Percentiles rank a stretch among this genome's conserved stretches.
These are phyloP conservation scores for Meloidogyne floridensis DNA, from an alignment of 1,140 invertebrate species.

Conservation along the genomic window DNA sequence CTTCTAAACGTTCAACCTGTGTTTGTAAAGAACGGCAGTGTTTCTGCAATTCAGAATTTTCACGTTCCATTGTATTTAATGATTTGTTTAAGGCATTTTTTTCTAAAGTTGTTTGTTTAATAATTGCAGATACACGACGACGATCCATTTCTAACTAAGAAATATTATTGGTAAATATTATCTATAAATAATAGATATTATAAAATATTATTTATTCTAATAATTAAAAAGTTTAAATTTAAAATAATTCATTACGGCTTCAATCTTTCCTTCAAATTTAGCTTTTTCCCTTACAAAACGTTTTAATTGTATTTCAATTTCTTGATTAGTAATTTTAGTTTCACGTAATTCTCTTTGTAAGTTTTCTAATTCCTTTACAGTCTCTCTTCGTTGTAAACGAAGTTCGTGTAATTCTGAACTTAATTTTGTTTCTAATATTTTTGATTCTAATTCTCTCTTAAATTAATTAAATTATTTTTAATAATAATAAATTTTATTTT, in stretches of 20 bases:
- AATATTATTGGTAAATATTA: too few relatives aligned
- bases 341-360: conserved; percentile 9
- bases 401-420: conserved; percentile 16
- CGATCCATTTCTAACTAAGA: conserved; percentile 36
- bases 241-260: conserved; percentile 11
- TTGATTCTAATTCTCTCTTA: conserved; percentile 11
- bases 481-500: not conserved
- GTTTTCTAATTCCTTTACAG: conserved; percentile 11
- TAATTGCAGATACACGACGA: conserved; percentile 27
- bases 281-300: conserved; percentile 4
- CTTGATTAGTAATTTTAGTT: not conserved
- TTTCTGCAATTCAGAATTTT: conserved; percentile 32
- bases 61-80: conserved; percentile 30
- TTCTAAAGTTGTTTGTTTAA: conserved; percentile 33
- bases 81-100: conserved; percentile 32
- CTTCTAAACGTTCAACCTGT: conserved; percentile 11
- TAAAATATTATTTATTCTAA: too few relatives aligned
- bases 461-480: not conserved
- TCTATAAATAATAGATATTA: too few relatives aligned
- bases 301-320: conserved; percentile 22
- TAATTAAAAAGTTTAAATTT: too few relatives aligned
- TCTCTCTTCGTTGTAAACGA: not conserved
- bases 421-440: not conserved
- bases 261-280: conserved; percentile 25
- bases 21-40: conserved; percentile 19